A percentile compares a stretch with the other conserved stretches of the same genome.
Conservation (phyloP, 2,113 vertebrate species). For the Probosciger aterrimus region DNA sequence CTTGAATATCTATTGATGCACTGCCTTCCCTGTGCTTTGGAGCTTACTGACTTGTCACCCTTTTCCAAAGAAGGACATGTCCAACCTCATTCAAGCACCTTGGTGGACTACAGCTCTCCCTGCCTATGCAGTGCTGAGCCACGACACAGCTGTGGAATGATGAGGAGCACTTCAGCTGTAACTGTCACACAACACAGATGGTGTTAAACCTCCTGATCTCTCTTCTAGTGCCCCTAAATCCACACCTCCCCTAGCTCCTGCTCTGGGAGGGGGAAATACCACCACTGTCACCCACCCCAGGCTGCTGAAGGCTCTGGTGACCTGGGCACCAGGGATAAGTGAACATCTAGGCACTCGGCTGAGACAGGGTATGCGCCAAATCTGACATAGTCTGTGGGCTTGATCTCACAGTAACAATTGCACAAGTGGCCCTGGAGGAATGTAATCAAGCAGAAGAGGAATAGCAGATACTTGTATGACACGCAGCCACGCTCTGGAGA, state of each 20-base stretch:
- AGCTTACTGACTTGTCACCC: background rate
- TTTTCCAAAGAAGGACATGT: background rate
- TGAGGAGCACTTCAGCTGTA: background rate
- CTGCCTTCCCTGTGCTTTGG: background rate
- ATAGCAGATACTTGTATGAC: background rate
- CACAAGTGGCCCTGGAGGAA: background rate
- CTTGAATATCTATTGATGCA: background rate
- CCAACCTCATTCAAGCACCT: background rate
- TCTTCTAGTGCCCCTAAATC: background rate
- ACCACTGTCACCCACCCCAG: background rate
- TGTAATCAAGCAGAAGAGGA: background rate
- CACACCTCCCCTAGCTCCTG: background rate
- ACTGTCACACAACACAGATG: background rate
- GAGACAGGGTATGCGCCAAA: background rate
- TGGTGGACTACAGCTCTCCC: accelerated
- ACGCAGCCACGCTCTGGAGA: background rate
- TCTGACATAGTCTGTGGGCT: background rate
- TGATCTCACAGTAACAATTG: background rate
- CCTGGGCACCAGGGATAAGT: background rate
- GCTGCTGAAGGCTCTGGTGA: background rate
- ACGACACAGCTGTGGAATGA: background rate
- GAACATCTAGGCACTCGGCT: background rate
- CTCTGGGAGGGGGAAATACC: background rate
- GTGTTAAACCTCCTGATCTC: background rate
- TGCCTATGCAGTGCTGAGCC: background rate